phyloP scores from a whole-genome alignment of 1,140 invertebrate species.

The Forficula auricularia region DNA sequence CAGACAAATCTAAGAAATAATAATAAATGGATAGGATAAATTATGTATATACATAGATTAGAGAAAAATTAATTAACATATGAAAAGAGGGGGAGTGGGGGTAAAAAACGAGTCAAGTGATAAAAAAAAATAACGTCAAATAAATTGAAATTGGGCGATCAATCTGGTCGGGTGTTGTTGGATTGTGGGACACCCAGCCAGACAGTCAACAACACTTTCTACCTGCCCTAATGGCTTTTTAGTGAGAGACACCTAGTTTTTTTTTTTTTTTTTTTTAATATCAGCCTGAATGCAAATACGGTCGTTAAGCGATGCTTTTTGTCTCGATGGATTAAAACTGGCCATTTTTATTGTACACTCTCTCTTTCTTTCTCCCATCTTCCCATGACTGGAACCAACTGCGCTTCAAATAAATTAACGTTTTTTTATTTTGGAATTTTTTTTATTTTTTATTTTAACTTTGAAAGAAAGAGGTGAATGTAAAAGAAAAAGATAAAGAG shows the following conservation, averaged over 20 bases:
- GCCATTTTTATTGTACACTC: slow-evolving; percentile 6
- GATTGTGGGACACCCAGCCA: slow-evolving; percentile 25
- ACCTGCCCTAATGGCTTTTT: not conserved
- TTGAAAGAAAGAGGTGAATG: slow-evolving; percentile 3
- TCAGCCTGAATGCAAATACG: not conserved
- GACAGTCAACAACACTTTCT: slow-evolving; percentile 1
- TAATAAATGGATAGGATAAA: too few species aligned
- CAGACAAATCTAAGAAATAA: too few species aligned
- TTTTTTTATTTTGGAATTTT: too few species aligned
- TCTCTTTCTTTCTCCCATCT: slow-evolving; percentile 8
- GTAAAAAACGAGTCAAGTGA: too few species aligned
- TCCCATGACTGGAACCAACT: slow-evolving; percentile 1
- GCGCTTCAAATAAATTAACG: slow-evolving; percentile 1
- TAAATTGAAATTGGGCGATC: too few species aligned
- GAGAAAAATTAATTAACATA: too few species aligned
- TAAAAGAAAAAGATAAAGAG: slow-evolving; percentile 10
- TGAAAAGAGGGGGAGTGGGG: too few species aligned
- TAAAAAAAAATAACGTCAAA: too few species aligned
- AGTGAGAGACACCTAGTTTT: slow-evolving; percentile 20
- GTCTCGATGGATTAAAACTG: slow-evolving; percentile 3
- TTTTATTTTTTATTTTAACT: slow-evolving; percentile 12
- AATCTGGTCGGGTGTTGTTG: too few species aligned
- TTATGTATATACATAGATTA: too few species aligned
- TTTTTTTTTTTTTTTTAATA: slow-evolving; percentile 20
- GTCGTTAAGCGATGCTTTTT: slow-evolving; percentile 5